A percentile compares a stretch with the other conserved stretches of the same genome.
These are phyloP conservation scores for Seira musarum DNA, from an alignment of 2,888 invertebrate genomes.

Conservation along the genomic window DNA sequence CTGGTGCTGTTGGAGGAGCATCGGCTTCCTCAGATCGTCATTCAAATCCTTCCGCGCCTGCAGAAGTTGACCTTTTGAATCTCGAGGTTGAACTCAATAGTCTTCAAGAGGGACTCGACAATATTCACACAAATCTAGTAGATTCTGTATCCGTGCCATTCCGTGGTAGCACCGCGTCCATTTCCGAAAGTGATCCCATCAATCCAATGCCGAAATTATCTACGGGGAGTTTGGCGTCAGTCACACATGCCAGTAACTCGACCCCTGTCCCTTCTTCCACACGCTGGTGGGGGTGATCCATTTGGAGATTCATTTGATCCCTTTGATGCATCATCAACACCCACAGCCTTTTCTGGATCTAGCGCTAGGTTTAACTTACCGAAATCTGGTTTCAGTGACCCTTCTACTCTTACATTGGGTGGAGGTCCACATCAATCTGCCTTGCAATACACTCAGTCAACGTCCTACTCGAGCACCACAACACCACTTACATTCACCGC, in stretches of 20 bases:
- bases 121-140: slow-evolving; percentile 75
- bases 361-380: slow-evolving; percentile 32
- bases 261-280: slow-evolving; percentile 73
- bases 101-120: slow-evolving; percentile 87
- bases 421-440: slow-evolving; percentile 17
- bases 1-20: slow-evolving; percentile 65
- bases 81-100: slow-evolving; percentile 90
- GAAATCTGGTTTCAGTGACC: slow-evolving; percentile 31
- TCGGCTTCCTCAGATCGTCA: slow-evolving; percentile 54
- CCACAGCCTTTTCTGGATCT: slow-evolving; percentile 41
- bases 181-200: slow-evolving; percentile 69
- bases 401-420: slow-evolving; percentile 30
- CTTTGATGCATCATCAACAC: slow-evolving; percentile 57
- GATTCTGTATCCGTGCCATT: slow-evolving; percentile 67
- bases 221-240: slow-evolving; percentile 54
- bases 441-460: slow-evolving; percentile 18
- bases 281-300: slow-evolving; percentile 75
- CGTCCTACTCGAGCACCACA: slow-evolving; percentile 50
- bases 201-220: slow-evolving; percentile 66
- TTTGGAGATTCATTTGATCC: slow-evolving; percentile 81
- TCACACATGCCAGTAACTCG: slow-evolving; percentile 55
- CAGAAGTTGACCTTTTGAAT: slow-evolving; percentile 89
- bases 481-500: slow-evolving; percentile 56
- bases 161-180: slow-evolving; percentile 68
- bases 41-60: slow-evolving; percentile 74